Percentiles rank a stretch among this genome's conserved stretches.
phyloP scores from a whole-genome alignment of 2,797 vertebrate genomes.

The Prionace glauca region DNA sequence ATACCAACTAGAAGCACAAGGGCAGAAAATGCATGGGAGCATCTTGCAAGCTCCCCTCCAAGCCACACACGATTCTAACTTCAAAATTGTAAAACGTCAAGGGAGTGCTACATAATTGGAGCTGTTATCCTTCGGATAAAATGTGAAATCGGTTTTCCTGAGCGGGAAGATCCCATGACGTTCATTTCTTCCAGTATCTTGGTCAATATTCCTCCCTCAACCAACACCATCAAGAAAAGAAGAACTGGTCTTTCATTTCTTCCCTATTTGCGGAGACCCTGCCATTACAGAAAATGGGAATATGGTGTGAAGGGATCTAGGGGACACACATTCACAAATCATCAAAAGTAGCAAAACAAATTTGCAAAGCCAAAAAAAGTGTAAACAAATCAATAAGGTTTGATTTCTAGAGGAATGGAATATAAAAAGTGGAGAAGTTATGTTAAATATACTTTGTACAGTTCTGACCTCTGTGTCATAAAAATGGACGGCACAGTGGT shows the following conservation, averaged over 20 bases:
- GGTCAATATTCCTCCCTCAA: neutral
- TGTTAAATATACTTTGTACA: neutral
- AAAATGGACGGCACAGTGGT: neutral
- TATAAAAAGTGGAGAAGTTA: too few relatives aligned
- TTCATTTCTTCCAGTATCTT: neutral
- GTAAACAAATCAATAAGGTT: neutral
- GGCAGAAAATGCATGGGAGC: too few relatives aligned
- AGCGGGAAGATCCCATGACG: neutral
- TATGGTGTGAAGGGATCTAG: neutral
- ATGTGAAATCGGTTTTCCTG: neutral
- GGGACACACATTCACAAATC: neutral
- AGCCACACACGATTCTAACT: too few relatives aligned
- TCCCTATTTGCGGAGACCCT: neutral
- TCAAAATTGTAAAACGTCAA: neutral
- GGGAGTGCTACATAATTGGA: neutral
- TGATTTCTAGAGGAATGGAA: neutral
- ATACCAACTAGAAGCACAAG: neutral
- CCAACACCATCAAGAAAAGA: neutral
- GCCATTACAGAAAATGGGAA: neutral
- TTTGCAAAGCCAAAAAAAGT: neutral
- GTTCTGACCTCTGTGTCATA: neutral
- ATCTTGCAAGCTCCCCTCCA: too few relatives aligned
- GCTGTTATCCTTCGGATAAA: neutral
- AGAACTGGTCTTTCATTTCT: neutral
- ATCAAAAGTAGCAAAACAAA: neutral